phyloP scores from a whole-genome alignment of 1,140 invertebrate species.

The Glossosoma conforme region DNA sequence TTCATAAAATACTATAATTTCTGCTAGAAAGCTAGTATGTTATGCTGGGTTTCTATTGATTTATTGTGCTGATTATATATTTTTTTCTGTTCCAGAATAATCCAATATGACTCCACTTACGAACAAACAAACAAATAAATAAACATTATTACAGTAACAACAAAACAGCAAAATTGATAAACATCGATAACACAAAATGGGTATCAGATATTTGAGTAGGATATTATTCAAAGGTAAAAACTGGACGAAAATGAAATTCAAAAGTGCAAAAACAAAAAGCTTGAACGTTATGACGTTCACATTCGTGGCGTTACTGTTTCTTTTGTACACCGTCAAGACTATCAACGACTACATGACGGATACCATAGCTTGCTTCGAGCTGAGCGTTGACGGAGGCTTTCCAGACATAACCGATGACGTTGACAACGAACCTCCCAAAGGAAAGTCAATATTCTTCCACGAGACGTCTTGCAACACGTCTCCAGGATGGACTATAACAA shows the following conservation, averaged over 20 bases:
- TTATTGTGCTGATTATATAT: too few relatives aligned
- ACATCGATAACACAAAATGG: too few relatives aligned
- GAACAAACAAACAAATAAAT: too few relatives aligned
- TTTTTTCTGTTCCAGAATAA: too few relatives aligned
- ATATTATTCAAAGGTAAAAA: neutral
- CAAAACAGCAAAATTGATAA: too few relatives aligned
- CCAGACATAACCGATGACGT: conserved; percentile 25
- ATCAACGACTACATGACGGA: conserved; percentile 6
- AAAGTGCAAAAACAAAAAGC: neutral
- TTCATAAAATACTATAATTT: too few relatives aligned
- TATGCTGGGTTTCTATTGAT: too few relatives aligned
- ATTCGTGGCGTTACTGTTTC: neutral
- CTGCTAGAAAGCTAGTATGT: too few relatives aligned
- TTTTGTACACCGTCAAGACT: conserved; percentile 4
- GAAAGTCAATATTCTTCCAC: conserved; percentile 52
- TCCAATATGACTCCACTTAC: too few relatives aligned
- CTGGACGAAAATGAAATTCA: neutral
- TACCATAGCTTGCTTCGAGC: conserved; percentile 19
- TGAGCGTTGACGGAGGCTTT: conserved; percentile 13
- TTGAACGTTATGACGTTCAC: conserved; percentile 3
- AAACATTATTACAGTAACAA: too few relatives aligned
- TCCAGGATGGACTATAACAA: conserved; percentile 3
- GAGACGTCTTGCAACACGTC: conserved; percentile 49
- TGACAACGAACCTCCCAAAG: conserved; percentile 18
- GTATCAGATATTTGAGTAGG: conserved; percentile 1